Evolutionary conservation across 64 coral and sea anemone genomes (phyloP), one percentile per base, ranked within the genome.

Genomic region (Cladopsammia gracilis): DNA sequence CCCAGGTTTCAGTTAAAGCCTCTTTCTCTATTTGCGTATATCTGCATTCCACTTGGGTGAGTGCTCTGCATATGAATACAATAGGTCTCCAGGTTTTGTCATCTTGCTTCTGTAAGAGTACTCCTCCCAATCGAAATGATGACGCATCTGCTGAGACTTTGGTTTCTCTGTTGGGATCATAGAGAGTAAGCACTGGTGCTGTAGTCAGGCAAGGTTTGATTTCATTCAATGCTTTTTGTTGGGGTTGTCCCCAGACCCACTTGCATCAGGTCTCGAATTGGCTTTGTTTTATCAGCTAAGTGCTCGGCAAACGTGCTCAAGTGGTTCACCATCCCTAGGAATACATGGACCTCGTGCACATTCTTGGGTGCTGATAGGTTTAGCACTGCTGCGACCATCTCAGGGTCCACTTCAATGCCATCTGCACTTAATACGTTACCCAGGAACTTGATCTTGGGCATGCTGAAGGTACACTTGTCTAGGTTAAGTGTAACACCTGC

Each of bases 101-200:
- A 77, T 23, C 48, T n/a, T n/a, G n/a, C n/a, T n/a, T n/a, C n/a
- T n/a, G n/a, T n/a, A n/a, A n/a, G n/a, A n/a, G n/a, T n/a, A 58
- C 91, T 78, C 50, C 82, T 77, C 90, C 90, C 20, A 91, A 20
- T 16, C 89, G 76, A 65, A 70, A 91, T 83, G 77, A 91, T 47
- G 89, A 91, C 6, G 89, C 89, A 68, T 91, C 89, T 6, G 89
- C 76, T 18, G 76, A 50, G 53, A 92, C 47, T 51, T 92, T 84
- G 82, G 64, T 92, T 51, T 83, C 58, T 42, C n/a, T n/a, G n/a
- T n/a, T n/a, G n/a, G n/a, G n/a, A n/a, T n/a, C n/a, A n/a, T n/a
- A n/a, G n/a, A n/a, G n/a, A n/a, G n/a, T n/a, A n/a, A n/a, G n/a
- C n/a, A n/a, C n/a, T n/a, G n/a, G n/a, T n/a, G n/a, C n/a, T n/a